A percentile compares a stretch with the other conserved stretches of the same genome.
These are phyloP conservation scores for Cyphomyrmex costatus DNA, from an alignment of 1,140 invertebrate genomes.

Conservation along the genomic window DNA sequence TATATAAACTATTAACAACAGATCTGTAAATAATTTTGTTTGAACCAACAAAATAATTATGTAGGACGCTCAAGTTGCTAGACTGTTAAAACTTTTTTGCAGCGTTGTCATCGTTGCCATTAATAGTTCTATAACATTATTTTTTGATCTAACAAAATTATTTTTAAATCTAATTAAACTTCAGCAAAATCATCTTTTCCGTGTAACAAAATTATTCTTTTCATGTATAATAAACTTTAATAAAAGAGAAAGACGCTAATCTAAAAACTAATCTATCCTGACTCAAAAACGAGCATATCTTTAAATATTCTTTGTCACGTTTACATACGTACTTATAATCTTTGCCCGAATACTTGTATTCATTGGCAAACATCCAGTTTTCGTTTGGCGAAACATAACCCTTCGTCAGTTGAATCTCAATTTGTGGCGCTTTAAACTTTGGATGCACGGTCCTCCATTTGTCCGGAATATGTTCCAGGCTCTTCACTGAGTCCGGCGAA, in stretches of 20 bases:
- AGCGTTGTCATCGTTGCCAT: no score
- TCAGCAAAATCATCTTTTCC: no score
- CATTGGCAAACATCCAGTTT: not conserved
- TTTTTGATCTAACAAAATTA: no score
- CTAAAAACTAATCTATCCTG: not conserved
- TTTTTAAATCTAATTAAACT: no score
- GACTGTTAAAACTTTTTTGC: no score
- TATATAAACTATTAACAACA: no score
- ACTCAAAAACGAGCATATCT: not conserved
- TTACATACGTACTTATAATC: conserved; percentile 34
- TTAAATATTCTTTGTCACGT: not conserved
- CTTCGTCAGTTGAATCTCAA: conserved; percentile 34
- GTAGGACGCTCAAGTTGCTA: no score
- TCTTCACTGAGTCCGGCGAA: not conserved
- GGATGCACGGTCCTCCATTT: not conserved
- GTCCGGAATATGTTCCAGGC: not conserved
- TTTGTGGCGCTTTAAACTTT: not conserved
- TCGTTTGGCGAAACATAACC: not conserved
- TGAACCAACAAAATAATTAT: no score
- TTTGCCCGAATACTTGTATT: conserved; percentile 30
- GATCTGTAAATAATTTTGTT: no score
- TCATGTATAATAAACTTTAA: no score
- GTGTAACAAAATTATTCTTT: no score
- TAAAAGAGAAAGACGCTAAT: not conserved
- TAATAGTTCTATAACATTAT: no score